phyloP scores from a whole-genome alignment of 1,140 invertebrate species.

The Bombus cullumanus region DNA sequence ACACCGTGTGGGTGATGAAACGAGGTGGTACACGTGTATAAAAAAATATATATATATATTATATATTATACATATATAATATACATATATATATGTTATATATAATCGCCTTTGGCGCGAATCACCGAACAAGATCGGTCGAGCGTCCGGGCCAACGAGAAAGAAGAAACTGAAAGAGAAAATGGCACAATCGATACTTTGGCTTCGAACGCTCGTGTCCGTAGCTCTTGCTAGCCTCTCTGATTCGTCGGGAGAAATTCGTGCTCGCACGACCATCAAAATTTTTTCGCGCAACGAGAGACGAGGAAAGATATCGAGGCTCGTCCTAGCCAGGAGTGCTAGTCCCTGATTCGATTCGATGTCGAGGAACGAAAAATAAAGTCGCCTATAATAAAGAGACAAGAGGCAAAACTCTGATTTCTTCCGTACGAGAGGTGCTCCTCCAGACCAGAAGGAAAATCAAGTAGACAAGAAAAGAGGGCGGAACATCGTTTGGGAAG shows the following conservation, averaged over 20 bases:
- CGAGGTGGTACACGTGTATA: constrained; percentile 45
- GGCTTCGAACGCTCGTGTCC: constrained; percentile 65
- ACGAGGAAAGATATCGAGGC: not conserved
- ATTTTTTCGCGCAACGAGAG: not conserved
- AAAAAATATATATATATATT: not conserved
- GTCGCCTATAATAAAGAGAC: constrained; percentile 19
- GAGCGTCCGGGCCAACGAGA: constrained; percentile 30
- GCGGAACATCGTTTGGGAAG: not conserved
- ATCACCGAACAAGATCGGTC: constrained; percentile 39
- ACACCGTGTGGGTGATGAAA: constrained; percentile 51
- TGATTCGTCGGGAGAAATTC: constrained; percentile 67
- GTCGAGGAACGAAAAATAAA: not conserved
- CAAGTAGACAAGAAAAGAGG: not conserved
- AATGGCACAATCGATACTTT: constrained; percentile 59
- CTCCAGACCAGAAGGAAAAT: not conserved
- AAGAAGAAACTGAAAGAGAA: not conserved
- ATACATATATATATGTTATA: constrained; percentile 26
- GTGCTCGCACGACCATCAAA: constrained; percentile 47
- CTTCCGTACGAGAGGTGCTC: not conserved
- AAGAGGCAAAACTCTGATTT: constrained; percentile 28
- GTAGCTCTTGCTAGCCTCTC: constrained; percentile 71
- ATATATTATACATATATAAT: not conserved
- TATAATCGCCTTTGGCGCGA: constrained; percentile 45
- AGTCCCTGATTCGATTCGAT: constrained; percentile 14
- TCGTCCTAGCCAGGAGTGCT: not conserved